These are phyloP conservation scores for Anthophora plumipes DNA, from an alignment of 2,888 invertebrate genomes.

Conservation along the genomic window DNA sequence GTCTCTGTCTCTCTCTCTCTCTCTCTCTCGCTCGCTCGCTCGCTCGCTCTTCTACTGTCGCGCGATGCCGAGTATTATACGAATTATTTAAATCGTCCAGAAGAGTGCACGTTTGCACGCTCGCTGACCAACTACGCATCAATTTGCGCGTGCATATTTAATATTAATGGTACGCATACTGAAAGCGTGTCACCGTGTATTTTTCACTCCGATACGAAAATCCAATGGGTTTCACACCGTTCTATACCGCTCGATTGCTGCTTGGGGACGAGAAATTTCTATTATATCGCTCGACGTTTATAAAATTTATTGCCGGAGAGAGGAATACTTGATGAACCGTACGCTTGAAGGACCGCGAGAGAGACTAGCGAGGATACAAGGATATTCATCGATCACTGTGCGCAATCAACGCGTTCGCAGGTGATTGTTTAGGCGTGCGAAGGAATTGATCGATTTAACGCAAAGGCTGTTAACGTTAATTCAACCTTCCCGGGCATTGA, in stretches of 20 bases:
- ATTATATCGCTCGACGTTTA: slow-evolving; percentile 35
- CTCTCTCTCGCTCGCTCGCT: too few species aligned
- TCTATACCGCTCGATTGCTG: background rate
- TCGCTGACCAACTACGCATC: slow-evolving; percentile 4
- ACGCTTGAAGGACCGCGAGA: slow-evolving; percentile 4
- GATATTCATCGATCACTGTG: slow-evolving; percentile 45
- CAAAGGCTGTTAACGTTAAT: background rate
- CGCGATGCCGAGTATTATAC: background rate
- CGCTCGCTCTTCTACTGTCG: background rate
- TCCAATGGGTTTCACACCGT: too few species aligned
- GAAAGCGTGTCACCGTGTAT: slow-evolving; percentile 31
- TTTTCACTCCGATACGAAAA: slow-evolving; percentile 13
- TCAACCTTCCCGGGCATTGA: too few species aligned
- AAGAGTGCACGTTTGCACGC: background rate
- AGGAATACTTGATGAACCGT: slow-evolving; percentile 44
- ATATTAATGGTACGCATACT: slow-evolving; percentile 33
- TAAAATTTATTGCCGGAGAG: slow-evolving; percentile 36
- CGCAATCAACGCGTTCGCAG: slow-evolving; percentile 37
- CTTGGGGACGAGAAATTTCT: slow-evolving; percentile 21
- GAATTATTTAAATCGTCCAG: slow-evolving; percentile 44
- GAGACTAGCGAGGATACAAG: slow-evolving; percentile 6
- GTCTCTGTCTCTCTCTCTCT: background rate
- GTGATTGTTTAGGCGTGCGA: background rate
- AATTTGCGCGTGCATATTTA: slow-evolving; percentile 28
- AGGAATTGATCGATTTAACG: background rate